Percentiles rank a stretch among this genome's conserved stretches.
phyloP scores from a whole-genome alignment of 2,113 vertebrate genomes.

The Oncorhynchus gorbuscha region DNA sequence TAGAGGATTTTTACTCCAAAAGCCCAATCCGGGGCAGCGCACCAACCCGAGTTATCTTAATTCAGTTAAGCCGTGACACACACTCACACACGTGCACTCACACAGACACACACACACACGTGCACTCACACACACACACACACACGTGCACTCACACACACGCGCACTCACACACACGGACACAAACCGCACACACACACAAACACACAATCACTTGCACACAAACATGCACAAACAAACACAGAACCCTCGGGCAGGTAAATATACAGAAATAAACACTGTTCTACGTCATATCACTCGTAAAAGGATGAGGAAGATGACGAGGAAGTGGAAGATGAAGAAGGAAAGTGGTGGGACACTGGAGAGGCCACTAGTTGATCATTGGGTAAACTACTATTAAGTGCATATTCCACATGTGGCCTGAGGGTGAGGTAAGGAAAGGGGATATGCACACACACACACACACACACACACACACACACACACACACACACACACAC shows the following conservation, averaged over 20 bases:
- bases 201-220: conserved; percentile 1
- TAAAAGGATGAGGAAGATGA: not conserved
- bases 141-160: conserved; percentile 4
- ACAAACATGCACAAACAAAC: not conserved
- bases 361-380: too few relatives aligned
- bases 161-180: not conserved
- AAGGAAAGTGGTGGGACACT: not conserved
- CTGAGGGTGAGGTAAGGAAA: too few relatives aligned
- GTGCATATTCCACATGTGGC: too few relatives aligned
- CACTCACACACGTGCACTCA: conserved; percentile 24
- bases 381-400: not conserved
- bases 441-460: too few relatives aligned
- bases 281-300: not conserved
- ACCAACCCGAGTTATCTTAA: conserved; percentile 66
- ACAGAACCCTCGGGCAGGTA: too few relatives aligned
- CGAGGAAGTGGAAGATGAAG: not conserved
- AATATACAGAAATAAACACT: too few relatives aligned
- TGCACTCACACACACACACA: conserved; percentile 30
- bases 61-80: conserved; percentile 62
- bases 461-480: too few relatives aligned
- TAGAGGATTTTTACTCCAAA: conserved; percentile 71
- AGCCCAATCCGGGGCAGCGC: conserved; percentile 68
- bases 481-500: too few relatives aligned
- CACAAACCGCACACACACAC: not conserved
- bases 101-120: not conserved